phyloP scores from a whole-genome alignment of 2,888 invertebrate genomes.

The Pharmacophagus antenor region DNA sequence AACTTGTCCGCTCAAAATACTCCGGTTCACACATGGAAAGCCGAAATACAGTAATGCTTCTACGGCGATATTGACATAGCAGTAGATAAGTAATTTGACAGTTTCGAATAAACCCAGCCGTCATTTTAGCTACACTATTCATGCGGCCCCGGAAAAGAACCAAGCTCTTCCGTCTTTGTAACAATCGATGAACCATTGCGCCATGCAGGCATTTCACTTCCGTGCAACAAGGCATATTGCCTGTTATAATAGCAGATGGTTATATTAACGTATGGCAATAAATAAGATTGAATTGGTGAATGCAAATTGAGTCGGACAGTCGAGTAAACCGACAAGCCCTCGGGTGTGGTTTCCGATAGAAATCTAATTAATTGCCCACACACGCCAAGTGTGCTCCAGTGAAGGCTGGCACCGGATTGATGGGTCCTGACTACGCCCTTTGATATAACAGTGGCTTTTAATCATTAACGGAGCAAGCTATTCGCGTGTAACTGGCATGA shows the following conservation, averaged over 20 bases:
- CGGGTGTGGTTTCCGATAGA: constrained; percentile 26
- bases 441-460: constrained; percentile 17
- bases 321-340: constrained; percentile 20
- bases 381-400: constrained; percentile 25
- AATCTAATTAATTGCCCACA: constrained; percentile 31
- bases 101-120: neutral
- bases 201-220: no score
- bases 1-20: no score
- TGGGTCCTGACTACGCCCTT: constrained; percentile 26
- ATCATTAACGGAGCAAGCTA: constrained; percentile 24
- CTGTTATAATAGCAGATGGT: neutral
- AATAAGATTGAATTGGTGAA: constrained; percentile 19
- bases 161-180: no score
- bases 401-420: constrained; percentile 25
- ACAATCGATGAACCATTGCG: no score
- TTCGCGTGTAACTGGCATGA: constrained; percentile 1
- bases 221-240: no score
- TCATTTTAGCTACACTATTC: no score
- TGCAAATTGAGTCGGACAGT: constrained; percentile 15
- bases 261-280: constrained; percentile 8
- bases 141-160: neutral
- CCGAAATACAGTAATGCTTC: no score
- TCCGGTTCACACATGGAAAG: no score
- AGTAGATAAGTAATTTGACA: neutral
- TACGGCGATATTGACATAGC: no score